Evolutionary conservation across 2,888 invertebrate species (phyloP).

Genomic region (Matsumyia berberina): DNA sequence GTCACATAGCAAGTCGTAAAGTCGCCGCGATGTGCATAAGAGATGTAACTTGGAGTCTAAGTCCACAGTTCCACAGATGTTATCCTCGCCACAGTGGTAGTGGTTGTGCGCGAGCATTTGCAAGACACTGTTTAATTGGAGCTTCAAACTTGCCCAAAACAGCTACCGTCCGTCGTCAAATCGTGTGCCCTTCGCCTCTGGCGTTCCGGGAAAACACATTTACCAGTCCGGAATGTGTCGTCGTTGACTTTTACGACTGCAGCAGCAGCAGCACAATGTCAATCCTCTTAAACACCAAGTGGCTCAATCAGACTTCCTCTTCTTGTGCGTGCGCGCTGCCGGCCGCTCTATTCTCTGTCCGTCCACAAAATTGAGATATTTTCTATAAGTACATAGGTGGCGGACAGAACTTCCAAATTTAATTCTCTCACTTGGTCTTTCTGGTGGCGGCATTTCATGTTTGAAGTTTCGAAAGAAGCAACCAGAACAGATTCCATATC

Average conservation of each 20-base stretch:
- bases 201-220: slow-evolving; percentile 71
- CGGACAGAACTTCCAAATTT: slow-evolving; percentile 51
- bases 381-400: slow-evolving; percentile 57
- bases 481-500: slow-evolving; percentile 74
- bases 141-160: slow-evolving; percentile 68
- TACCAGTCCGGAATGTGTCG: slow-evolving; percentile 42
- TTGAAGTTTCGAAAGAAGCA: slow-evolving; percentile 59
- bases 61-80: slow-evolving; percentile 58
- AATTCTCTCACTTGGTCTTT: slow-evolving; percentile 45
- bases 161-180: slow-evolving; percentile 60
- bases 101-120: slow-evolving; percentile 47
- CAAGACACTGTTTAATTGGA: slow-evolving; percentile 69
- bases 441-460: slow-evolving; percentile 40
- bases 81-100: slow-evolving; percentile 49
- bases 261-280: slow-evolving; percentile 30
- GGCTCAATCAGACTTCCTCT: slow-evolving; percentile 18
- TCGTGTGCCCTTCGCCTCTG: slow-evolving; percentile 63
- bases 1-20: slow-evolving; percentile 73
- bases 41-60: slow-evolving; percentile 49
- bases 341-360: slow-evolving; percentile 1
- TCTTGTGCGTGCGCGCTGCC: slow-evolving; percentile 13
- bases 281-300: slow-evolving; percentile 42
- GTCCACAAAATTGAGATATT: slow-evolving; percentile 67
- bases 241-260: slow-evolving; percentile 50
- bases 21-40: slow-evolving; percentile 66